Base-by-base conservation (phyloP, 2,113 vertebrate genomes). In the Eulemur macaco region DNA sequence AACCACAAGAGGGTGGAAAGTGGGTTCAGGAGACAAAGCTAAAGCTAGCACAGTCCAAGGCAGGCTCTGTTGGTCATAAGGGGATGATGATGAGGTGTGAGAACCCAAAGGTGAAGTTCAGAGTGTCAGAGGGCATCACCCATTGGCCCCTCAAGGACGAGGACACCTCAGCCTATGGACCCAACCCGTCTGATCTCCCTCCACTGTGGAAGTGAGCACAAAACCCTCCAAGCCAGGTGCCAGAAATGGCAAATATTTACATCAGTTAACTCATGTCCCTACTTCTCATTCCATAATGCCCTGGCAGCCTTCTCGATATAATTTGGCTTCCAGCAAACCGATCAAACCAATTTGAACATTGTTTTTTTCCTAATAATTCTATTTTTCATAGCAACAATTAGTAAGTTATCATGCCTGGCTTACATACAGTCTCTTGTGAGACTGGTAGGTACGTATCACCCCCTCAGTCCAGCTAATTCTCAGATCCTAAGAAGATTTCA, bases 201-300 rank as follows among this genome's bases (percentile, higher is more conserved):
- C 64, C 52, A 8, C 31, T 85, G 78, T 45, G 45, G 56, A 64
- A 47, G 39, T 34, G 52, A 81, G 47, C 23, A 45, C 8, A 8
- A 4, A 34, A 20, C 21, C 39, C 31, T 86, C 47, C 64, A 58
- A 42, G 21, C 34, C 66, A 68, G 34, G 25, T 31, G 37, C 39
- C 82, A 37, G 66, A 91, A 86, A 14, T 34, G 3, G 39, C 21
- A 58, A 91, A 29, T 39, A 64, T 73, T 73, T 39, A 31, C 0
- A 27, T n/a, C 73, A 64, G 12, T 52, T 14, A 42, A 58, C 15
- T 60, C 1, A 0, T 0, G 6, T 21, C 66, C 21, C 27, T 12
- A 68, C 37, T 60, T 60, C 82, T 58, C 68, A 5, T 50, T 25
- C 82, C 47, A 20, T 58, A 66, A 25, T 20, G 5, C 12, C 20